Base-by-base conservation (phyloP, 2,113 vertebrate genomes). In the Lates calcarifer region DNA sequence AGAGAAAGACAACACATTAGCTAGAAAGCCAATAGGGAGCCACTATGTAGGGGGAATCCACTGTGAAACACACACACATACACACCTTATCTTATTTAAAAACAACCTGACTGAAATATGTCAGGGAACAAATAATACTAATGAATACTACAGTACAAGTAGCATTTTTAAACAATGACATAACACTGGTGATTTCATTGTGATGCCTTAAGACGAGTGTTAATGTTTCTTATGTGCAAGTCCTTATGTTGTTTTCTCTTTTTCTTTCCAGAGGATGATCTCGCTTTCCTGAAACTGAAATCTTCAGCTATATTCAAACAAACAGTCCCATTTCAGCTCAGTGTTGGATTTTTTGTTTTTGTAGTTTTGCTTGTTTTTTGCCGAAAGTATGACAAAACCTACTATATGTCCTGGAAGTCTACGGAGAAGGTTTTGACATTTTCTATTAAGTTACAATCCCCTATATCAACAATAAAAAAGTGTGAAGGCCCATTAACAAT, bases 1-100 rank as follows among this genome's bases (percentile, higher is more conserved):
- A 93, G 92, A 94, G 92, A 94, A 93, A 94, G 91, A 93, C 93
- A 93, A 87, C 90, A 93, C 92, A 94, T 94, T 94, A 94, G 93
- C 92, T 79, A 82, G 86, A 89, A 87, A 91, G 90, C 92, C 87
- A 86, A 79, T 81, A 91, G 89, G 91, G 84, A 91, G 89, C 72
- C 85, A 90, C 85, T 91, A 78, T 79, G 88, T 90, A 45, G 77
- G 85, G 90, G 87, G 75, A 90, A 83, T 90, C 86, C 91, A 93
- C 87, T 84, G 82, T 90, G 87, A 93, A 81, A 92, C 69, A 93
- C 43, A 91, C 43, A 91, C 62, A 93, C 22, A 88, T 14, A 91
- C 33, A 93, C 87, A 87, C 51, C 45, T 53, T 22, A 62, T 63
- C 37, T 77, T 0, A 37, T 78, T 45, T 72, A 66, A 57, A 82